These are phyloP conservation scores for Smutsia temminckii DNA, from an alignment of 2,797 vertebrate genomes.

Conservation along the genomic window DNA sequence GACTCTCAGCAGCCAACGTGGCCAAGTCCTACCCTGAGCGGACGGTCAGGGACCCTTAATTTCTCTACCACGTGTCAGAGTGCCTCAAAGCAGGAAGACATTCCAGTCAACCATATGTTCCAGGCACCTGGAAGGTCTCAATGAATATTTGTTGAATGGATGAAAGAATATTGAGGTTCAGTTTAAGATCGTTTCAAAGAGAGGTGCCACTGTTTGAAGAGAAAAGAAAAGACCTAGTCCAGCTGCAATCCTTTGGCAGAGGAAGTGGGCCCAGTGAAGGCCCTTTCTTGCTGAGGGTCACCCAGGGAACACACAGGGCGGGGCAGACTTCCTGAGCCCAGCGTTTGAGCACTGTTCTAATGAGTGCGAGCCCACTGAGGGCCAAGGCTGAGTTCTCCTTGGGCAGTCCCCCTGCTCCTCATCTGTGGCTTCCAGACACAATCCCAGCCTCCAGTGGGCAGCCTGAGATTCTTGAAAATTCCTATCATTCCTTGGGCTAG, in stretches of 20 bases:
- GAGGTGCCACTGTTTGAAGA: background rate
- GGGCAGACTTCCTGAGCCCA: background rate
- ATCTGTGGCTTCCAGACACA: background rate
- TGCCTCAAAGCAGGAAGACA: background rate
- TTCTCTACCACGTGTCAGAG: background rate
- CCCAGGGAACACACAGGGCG: background rate
- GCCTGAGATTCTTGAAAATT: background rate
- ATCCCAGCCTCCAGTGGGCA: background rate
- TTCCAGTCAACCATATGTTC: background rate
- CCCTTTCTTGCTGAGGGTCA: background rate
- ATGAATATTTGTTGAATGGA: background rate
- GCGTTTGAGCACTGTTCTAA: background rate
- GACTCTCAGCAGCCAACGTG: background rate
- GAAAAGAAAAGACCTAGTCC: background rate
- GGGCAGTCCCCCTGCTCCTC: background rate
- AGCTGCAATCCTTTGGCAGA: background rate
- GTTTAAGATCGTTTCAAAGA: conserved; percentile 2
- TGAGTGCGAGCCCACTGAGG: background rate
- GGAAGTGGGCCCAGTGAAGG: background rate
- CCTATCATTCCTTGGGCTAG: background rate
- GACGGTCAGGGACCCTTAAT: background rate
- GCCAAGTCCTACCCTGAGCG: background rate
- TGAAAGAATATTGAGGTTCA: background rate
- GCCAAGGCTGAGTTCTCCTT: background rate
- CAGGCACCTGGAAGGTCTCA: background rate